phyloP scores from a whole-genome alignment of 1,140 invertebrate species.

The Andricus grossulariae region DNA sequence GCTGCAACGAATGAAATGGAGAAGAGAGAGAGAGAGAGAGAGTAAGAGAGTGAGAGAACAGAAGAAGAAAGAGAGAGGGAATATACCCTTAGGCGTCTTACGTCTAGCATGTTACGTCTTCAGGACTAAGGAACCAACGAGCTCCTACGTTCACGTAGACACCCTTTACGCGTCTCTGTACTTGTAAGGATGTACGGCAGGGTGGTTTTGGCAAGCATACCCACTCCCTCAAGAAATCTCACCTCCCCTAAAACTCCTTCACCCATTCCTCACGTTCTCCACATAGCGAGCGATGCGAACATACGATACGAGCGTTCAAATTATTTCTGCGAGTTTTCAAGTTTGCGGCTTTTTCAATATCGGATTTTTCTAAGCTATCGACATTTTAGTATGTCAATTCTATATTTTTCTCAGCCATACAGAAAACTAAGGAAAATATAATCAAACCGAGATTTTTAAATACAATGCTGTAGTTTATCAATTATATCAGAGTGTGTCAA shows the following conservation, averaged over 20 bases:
- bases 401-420: neutral
- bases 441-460: too few relatives aligned
- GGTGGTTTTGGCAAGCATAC: conserved; percentile 70
- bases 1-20: conserved; percentile 53
- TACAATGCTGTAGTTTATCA: too few relatives aligned
- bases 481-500: too few relatives aligned
- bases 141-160: conserved; percentile 66
- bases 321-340: conserved; percentile 2
- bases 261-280: neutral
- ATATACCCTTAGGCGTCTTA: conserved; percentile 69
- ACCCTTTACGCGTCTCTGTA: conserved; percentile 63
- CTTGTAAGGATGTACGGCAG: conserved; percentile 63
- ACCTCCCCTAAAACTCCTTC: conserved; percentile 43
- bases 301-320: conserved; percentile 14
- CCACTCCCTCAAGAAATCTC: conserved; percentile 63
- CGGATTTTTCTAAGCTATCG: conserved; percentile 5
- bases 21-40: conserved; percentile 36
- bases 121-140: conserved; percentile 67
- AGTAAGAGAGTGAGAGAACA: conserved; percentile 10
- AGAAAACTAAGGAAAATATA: too few relatives aligned
- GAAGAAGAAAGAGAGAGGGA: conserved; percentile 33
- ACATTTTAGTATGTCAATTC: neutral
- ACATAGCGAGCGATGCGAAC: conserved; percentile 13
- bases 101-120: conserved; percentile 68
- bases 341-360: conserved; percentile 7